These are phyloP conservation scores for Bellardia pandia DNA, from an alignment of 2,888 invertebrate genomes.

Conservation along the genomic window DNA sequence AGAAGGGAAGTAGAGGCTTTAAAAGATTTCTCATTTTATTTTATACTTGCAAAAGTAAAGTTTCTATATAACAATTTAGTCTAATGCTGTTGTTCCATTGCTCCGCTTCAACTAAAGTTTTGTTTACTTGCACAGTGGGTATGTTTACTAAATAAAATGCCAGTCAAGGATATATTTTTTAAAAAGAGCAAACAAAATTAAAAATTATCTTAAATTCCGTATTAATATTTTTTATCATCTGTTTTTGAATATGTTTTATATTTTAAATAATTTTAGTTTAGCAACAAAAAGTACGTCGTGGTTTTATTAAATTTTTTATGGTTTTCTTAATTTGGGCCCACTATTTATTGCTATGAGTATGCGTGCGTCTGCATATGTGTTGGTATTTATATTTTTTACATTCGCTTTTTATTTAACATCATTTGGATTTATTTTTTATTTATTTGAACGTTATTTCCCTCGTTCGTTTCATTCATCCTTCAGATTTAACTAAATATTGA, in stretches of 20 bases:
- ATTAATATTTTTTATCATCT: no score
- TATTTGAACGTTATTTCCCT: slow-evolving; percentile 7
- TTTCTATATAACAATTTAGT: slow-evolving; percentile 42
- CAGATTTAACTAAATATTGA: slow-evolving; percentile 5
- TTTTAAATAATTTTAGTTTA: no score
- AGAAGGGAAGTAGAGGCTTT: not conserved
- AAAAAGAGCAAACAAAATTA: no score
- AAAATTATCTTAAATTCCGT: no score
- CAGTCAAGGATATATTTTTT: no score
- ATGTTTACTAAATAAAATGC: no score
- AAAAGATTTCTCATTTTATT: slow-evolving; percentile 23
- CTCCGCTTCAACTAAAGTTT: slow-evolving; percentile 13
- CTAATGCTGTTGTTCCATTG: slow-evolving; percentile 26
- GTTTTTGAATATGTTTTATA: not conserved
- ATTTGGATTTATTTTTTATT: slow-evolving; percentile 16
- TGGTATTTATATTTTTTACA: slow-evolving; percentile 13
- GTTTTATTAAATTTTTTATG: no score
- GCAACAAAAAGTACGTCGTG: no score
- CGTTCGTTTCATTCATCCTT: not conserved
- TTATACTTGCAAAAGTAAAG: slow-evolving; percentile 26
- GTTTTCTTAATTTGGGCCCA: not conserved
- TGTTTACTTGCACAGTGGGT: not conserved
- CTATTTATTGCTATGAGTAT: not conserved
- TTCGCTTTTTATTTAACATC: slow-evolving; percentile 34
- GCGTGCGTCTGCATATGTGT: slow-evolving; percentile 7